Percentiles rank a stretch among this genome's conserved stretches.
Conservation (phyloP, 2,888 invertebrate species). For the Rhorus exstirpatorius region DNA sequence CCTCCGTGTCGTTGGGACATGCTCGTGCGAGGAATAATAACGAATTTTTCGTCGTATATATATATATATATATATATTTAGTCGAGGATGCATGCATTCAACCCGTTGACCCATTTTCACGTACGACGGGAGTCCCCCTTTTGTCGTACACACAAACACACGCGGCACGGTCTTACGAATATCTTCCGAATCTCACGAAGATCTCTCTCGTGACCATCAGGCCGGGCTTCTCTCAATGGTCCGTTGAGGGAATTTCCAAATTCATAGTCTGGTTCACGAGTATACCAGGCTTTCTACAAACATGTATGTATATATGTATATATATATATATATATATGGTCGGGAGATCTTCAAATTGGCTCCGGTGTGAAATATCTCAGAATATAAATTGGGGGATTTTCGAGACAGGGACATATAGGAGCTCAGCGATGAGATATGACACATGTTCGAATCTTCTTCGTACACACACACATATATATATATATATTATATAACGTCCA, state of each 20-base stretch:
- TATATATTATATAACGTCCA: neutral
- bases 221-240: constrained; percentile 52
- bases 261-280: constrained; percentile 5
- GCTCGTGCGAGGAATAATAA: constrained; percentile 66
- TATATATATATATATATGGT: neutral
- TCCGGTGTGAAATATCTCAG: constrained; percentile 61
- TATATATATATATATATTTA: neutral
- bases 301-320: neutral
- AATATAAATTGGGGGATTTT: constrained; percentile 66
- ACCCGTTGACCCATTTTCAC: constrained; percentile 65
- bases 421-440: constrained; percentile 26
- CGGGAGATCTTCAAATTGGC: constrained; percentile 59
- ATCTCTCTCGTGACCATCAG: neutral
- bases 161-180: neutral
- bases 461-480: too few species aligned
- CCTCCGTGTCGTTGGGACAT: constrained; percentile 43
- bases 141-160: neutral
- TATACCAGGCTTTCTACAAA: neutral
- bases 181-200: constrained; percentile 41
- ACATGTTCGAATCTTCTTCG: constrained; percentile 17
- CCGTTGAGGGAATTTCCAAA: constrained; percentile 64
- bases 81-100: constrained; percentile 51
- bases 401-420: constrained; percentile 13
- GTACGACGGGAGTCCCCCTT: constrained; percentile 49
- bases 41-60: constrained; percentile 43